Conservation (phyloP, 1,140 invertebrate species). For the Hyphantria cunea region DNA sequence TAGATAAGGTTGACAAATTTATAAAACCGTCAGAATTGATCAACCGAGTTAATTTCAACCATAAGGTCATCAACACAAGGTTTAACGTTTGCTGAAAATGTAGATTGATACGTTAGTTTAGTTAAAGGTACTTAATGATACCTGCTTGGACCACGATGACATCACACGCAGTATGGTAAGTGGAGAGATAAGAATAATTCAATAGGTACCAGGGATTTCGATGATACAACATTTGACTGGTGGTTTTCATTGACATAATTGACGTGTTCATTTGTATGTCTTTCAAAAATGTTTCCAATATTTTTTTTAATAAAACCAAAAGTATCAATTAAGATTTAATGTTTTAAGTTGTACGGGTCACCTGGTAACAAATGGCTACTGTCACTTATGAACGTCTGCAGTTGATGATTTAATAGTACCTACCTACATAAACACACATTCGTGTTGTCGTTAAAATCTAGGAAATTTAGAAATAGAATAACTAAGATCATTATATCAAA, state of each 20-base stretch:
- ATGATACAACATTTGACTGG: conserved; percentile 40
- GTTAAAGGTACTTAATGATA: conserved; percentile 51
- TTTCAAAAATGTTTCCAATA: background rate
- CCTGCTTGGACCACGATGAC: conserved; percentile 44
- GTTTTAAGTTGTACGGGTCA: too few species aligned
- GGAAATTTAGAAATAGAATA: too few species aligned
- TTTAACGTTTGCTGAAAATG: background rate
- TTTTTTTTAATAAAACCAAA: background rate
- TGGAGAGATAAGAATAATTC: conserved; percentile 51
- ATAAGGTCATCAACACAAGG: background rate
- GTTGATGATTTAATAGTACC: too few species aligned
- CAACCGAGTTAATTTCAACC: conserved; percentile 4
- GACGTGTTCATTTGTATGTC: conserved; percentile 16
- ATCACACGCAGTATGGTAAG: conserved; percentile 49
- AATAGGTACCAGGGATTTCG: conserved; percentile 43
- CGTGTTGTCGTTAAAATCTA: too few species aligned
- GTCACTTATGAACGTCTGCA: too few species aligned
- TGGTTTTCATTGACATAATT: conserved; percentile 28
- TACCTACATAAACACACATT: too few species aligned
- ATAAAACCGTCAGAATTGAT: background rate
- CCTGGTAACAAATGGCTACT: too few species aligned
- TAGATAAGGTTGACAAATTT: conserved; percentile 39
- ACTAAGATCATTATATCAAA: too few species aligned
- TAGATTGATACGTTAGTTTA: conserved; percentile 14
- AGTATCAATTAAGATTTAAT: background rate